Base-by-base conservation (phyloP, 2,888 invertebrate genomes). In the Amaurobius ferox region DNA sequence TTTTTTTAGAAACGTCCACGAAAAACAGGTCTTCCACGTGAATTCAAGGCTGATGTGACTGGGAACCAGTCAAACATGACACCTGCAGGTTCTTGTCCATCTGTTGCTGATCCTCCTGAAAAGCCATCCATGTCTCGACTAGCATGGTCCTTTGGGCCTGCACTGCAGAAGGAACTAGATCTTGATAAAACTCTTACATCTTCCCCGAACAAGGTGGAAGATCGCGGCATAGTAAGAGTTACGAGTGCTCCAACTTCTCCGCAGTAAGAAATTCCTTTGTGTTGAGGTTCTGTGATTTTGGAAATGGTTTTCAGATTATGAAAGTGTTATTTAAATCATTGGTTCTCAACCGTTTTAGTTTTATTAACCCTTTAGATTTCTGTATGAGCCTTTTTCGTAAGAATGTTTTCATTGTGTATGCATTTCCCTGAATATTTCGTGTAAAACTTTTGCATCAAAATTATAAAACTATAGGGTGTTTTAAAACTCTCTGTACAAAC, bases 181-280 rank as follows among this genome's bases (percentile, higher is more conserved):
- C 28, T 86, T 29, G 85, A 87, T 40, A 79, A 79, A 71, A 76
- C 68, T 19, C 28, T 76, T 0, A 79, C 78, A 7, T 30, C 66
- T 5, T 67, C 83, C 30, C 68, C 72, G 13, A 76, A 11, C 32
- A 13, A 73, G 11, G 85, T 80, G 11, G 77, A 72, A 62, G 74
- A 86, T 13, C 79, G 72, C 5, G 81, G 88, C 0, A 88, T 90
- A n/a, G 89, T 90, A 35, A 93, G 93, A 92, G 93, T 95, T 78
- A 95, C 95, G 88, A 95, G 95, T 91, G 95, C 95, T 62, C 95
- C 95, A 5, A 95, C 95, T 89, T 94, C 95, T 89, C 93, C 95
- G 88, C 94, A 95, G 95, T 95, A 92, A 92, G 89, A n/a, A n/a
- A n/a, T n/a, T n/a, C n/a, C n/a, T n/a, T n/a, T n/a, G n/a, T n/a